Base-by-base conservation (phyloP, 2,888 invertebrate species). In the Ceramica pisi region DNA sequence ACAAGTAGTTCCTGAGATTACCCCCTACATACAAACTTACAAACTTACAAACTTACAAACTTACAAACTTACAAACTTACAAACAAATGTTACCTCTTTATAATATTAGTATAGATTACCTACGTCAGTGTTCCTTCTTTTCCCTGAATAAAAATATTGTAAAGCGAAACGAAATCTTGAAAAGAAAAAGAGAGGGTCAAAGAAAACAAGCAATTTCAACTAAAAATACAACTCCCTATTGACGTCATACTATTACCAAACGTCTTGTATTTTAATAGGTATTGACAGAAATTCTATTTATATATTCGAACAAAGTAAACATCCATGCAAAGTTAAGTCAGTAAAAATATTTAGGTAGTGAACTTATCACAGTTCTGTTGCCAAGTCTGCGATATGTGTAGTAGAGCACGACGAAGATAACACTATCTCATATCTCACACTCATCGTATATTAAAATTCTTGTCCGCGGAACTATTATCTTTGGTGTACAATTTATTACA, bases 401-500 rank as follows among this genome's bases (percentile, higher is more conserved):
- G 71, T 51, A 51, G 1, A 59, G 57, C 26, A 61, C 21, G 5
- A 10, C 23, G n/a, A 4, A 77, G 80, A 80, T 80, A 80, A 68
- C 60, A 46, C 38, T 75, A 80, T 81, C 71, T 57, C 62, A 51
- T 75, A 80, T 81, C 71, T 57, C 62, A 51, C 50, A 71, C 55
- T 66, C 65, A 76, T 66, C 71, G 56, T 72, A 61, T 68, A 63
- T 63, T 46, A 71, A 48, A 41, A 65, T 57, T 80, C 56, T 56
- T 69, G 61, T 59, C 51, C 57, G 65, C 76, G 70, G 65, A 75
- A 75, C 81, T 65, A 50, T 57, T 80, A 80, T 80, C 76, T 75
- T 69, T 23, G 9, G n/a, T 41, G 44, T 62, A 50, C 21, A 59
- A 44, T 73, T 56, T 75, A 57, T 62, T 26, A 68, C 57, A 44